phyloP scores from a whole-genome alignment of 2,113 vertebrate genomes.

The Ciconia maguari region DNA sequence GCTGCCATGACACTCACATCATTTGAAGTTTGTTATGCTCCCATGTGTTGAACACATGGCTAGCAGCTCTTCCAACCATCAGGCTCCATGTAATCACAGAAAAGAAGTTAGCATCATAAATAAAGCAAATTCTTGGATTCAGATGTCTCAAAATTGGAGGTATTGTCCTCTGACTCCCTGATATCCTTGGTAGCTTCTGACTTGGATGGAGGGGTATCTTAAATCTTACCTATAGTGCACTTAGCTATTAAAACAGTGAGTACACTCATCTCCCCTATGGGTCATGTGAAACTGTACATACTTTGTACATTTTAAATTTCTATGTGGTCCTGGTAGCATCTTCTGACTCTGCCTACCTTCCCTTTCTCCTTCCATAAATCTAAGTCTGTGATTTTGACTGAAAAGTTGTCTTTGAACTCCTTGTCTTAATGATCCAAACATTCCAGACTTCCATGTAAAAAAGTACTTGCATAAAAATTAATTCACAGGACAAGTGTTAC shows the following conservation, averaged over 20 bases:
- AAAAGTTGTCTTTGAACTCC: background rate
- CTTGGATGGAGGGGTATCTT: background rate
- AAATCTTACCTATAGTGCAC: background rate
- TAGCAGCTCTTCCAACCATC: background rate
- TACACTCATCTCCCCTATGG: background rate
- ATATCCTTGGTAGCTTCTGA: background rate
- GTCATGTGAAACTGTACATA: background rate
- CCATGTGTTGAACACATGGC: constrained; percentile 40
- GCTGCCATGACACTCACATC: background rate
- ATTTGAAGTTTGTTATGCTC: background rate
- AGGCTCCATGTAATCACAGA: background rate
- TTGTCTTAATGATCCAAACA: background rate
- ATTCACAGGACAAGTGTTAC: background rate
- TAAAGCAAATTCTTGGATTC: background rate
- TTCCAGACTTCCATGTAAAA: background rate
- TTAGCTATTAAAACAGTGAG: background rate
- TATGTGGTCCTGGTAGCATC: background rate
- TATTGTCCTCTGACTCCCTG: background rate
- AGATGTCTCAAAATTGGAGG: background rate
- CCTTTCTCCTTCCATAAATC: background rate
- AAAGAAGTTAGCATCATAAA: constrained; percentile 34
- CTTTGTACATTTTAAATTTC: background rate
- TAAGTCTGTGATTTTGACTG: background rate
- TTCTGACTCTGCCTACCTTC: background rate
- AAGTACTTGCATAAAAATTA: background rate